Conservation (phyloP, 1,140 invertebrate genomes). For the Pectinophora gossypiella region DNA sequence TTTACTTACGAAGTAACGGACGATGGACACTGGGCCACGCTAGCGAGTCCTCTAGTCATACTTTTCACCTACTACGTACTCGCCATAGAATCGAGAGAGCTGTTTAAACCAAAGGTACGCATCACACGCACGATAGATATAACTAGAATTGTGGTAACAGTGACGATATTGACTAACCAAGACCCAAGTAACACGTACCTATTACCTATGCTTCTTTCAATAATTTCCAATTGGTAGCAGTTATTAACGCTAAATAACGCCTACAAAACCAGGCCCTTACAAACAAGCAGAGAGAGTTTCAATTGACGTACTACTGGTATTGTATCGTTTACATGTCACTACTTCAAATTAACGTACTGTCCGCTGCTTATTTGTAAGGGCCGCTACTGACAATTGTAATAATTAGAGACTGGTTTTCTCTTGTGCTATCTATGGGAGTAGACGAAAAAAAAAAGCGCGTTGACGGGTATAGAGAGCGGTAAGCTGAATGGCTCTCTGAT, state of each 20-base stretch:
- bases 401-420: conserved; percentile 19
- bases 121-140: too few relatives aligned
- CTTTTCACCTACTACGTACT: conserved; percentile 85
- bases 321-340: too few relatives aligned
- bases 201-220: conserved; percentile 17
- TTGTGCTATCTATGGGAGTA: conserved; percentile 47
- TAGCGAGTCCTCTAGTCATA: conserved; percentile 73
- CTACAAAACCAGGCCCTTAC: too few relatives aligned
- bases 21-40: conserved; percentile 51
- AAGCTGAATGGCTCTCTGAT: conserved; percentile 75
- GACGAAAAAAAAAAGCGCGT: conserved; percentile 76
- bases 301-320: too few relatives aligned
- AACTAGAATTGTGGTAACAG: not conserved
- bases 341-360: too few relatives aligned
- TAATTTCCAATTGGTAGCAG: conserved; percentile 21
- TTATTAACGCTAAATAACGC: too few relatives aligned
- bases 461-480: conserved; percentile 75
- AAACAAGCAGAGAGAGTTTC: too few relatives aligned
- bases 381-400: too few relatives aligned
- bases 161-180: conserved; percentile 21
- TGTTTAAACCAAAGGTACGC: conserved; percentile 83
- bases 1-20: conserved; percentile 54
- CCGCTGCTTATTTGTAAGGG: too few relatives aligned
- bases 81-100: conserved; percentile 81
- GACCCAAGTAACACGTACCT: conserved; percentile 13